These are phyloP conservation scores for Chrysopilus asiliformis DNA, from an alignment of 2,888 invertebrate genomes.

Conservation along the genomic window DNA sequence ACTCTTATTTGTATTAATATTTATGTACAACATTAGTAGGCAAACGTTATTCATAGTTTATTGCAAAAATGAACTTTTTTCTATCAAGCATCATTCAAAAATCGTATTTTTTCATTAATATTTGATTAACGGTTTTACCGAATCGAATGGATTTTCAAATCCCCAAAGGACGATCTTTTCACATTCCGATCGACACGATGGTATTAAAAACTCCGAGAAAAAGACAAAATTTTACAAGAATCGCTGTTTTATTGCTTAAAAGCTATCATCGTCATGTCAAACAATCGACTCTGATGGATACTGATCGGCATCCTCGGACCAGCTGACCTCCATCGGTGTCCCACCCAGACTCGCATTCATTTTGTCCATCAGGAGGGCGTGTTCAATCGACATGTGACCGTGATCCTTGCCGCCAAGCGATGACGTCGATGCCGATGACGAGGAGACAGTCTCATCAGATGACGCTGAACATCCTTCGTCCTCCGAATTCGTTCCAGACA, in stretches of 20 bases:
- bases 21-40: too few species aligned
- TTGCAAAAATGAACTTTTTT: too few species aligned
- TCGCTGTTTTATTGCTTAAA: slow-evolving; percentile 26
- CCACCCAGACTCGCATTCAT: slow-evolving; percentile 33
- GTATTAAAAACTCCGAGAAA: background rate
- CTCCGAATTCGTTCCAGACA: slow-evolving; percentile 49
- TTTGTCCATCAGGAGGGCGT: slow-evolving; percentile 28
- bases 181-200: too few species aligned
- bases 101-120: too few species aligned
- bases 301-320: slow-evolving; percentile 35
- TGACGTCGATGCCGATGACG: slow-evolving; percentile 33
- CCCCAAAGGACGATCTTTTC: too few species aligned
- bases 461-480: slow-evolving; percentile 43
- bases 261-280: slow-evolving; percentile 35
- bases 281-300: slow-evolving; percentile 24
- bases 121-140: too few species aligned
- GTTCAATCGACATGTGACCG: slow-evolving; percentile 25
- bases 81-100: too few species aligned
- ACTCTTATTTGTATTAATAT: too few species aligned
- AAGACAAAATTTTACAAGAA: too few species aligned
- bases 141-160: too few species aligned
- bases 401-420: slow-evolving; percentile 23
- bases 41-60: too few species aligned
- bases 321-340: slow-evolving; percentile 37
- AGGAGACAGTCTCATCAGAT: slow-evolving; percentile 36